Evolutionary conservation across 2,888 invertebrate species (phyloP), one percentile per base, ranked within the genome.

Genomic region (Stenotaenia linearis): DNA sequence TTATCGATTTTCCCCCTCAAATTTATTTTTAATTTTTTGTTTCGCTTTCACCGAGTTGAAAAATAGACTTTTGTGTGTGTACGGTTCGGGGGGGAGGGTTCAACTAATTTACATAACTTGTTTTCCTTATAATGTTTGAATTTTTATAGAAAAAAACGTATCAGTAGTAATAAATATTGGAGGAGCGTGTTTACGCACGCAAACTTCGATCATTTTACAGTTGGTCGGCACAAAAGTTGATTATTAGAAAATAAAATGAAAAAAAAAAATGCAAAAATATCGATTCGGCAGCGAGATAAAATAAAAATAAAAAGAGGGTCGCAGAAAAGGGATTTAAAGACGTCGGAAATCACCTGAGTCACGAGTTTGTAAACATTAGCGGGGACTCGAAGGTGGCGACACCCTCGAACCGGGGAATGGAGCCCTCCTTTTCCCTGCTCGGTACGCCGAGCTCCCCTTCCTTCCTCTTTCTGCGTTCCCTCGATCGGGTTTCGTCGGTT

Each of bases 351-450:
- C n/a, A 18, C 15, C 50, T 15, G 50, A 9, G 50, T 50, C 28
- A 25, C 69, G 69, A 69, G 69, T 69, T 69, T 69, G 69, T 69
- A 69, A 69, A 69, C 69, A 69, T 28, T 50, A 50, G 50, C 18
- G 50, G 50, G 40, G 18, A 50, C 10, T 25, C n/a, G 69, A n/a
- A 69, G 69, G 25, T 28, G 69, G 69, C 69, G 28, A 69, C 69
- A 69, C 69, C 69, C 69, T 80, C 78, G 78, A 45, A 23, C 69
- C 10, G 25, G 69, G 69, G 9, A 69, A 69, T 69, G 69, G 69
- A 69, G 69, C 69, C 69, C 28, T 69, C 28, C 78, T 78, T 37
- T 79, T 76, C 75, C 76, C 79, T 25, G 45, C n/a, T 21, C 37
- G 15, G 37, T 4, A 30, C 30, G n/a, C 18, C 37, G 35, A n/a